Evolutionary conservation across 1,140 invertebrate species (phyloP).

Genomic region (Helicoverpa zea): DNA sequence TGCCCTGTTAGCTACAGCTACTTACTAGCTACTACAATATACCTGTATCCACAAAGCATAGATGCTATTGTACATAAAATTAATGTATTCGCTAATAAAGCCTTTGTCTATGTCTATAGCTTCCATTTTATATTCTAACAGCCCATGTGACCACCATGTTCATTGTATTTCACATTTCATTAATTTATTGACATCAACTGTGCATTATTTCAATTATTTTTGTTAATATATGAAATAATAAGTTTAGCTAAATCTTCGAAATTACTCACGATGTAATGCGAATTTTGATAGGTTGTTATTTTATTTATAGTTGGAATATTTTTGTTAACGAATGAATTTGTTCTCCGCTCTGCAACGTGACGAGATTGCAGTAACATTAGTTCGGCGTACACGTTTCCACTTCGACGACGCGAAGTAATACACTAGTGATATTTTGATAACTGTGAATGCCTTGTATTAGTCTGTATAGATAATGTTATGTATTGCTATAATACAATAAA

Average conservation of each 20-base stretch:
- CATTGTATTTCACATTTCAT: constrained; percentile 7
- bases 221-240: not conserved
- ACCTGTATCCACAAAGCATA: not conserved
- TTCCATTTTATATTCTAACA: not conserved
- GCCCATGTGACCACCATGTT: not conserved
- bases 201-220: not conserved
- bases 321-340: constrained; percentile 35
- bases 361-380: not conserved
- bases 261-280: not conserved
- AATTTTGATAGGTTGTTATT: constrained; percentile 51
- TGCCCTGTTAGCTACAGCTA: not conserved
- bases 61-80: not conserved
- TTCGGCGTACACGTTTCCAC: constrained; percentile 33
- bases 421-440: constrained; percentile 56
- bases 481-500: constrained; percentile 57
- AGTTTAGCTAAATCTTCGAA: constrained; percentile 4
- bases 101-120: not conserved
- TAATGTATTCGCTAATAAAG: not conserved
- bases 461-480: constrained; percentile 55
- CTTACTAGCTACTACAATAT: not conserved
- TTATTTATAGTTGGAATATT: constrained; percentile 39
- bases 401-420: constrained; percentile 26
- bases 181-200: constrained; percentile 22
- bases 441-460: constrained; percentile 59
- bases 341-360: not conserved